Base-by-base conservation (phyloP, 2,113 vertebrate species). In the Cheirogaleus medius region DNA sequence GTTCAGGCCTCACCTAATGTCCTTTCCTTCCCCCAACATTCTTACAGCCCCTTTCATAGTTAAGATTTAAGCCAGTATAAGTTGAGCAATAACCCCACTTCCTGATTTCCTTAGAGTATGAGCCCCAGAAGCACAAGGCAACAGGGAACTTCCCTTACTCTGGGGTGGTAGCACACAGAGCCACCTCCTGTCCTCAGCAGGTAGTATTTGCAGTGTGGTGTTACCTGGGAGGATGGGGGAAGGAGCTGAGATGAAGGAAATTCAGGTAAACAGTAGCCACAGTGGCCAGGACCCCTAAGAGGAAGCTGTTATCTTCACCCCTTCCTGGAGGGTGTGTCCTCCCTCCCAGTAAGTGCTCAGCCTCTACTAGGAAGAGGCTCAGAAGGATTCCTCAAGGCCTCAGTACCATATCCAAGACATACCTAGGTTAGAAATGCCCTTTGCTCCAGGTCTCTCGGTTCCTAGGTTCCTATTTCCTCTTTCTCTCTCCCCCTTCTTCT, bases 51-150 rank as follows among this genome's bases (percentile, higher is more conserved):
- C 52, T 64, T 63, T 32, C 60, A 13, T 49, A 86, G 20, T 90
- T 76, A 76, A 58, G 34, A 47, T 82, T 66, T 34, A 88, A 76
- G 37, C 42, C 69, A 83, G 66, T 74, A 10, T 74, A 32, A 52
- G 42, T 17, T 52, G 39, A 97, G 96, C 95, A 97, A 96, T 97
- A 95, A 95, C 89, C 87, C 69, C 49, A 42, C 44, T 74, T 80
- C 87, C 93, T 56, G 37, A 85, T 60, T 52, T 94, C 91, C 82
- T 69, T 68, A 74, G 73, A 71, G 29, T 58, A 13, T 60, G 64
- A 96, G 69, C 63, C 49, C 84, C 66, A 47, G 89, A 77, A 86
- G 21, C 64, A 2, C 23, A 37, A 84, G 39, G 68, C 73, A 64
- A 27, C 47, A 37, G 83, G 86, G 64, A 32, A 18, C 47, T 34